phyloP scores from a whole-genome alignment of 64 coral and sea anemone species.

The Cladopsammia gracilis region DNA sequence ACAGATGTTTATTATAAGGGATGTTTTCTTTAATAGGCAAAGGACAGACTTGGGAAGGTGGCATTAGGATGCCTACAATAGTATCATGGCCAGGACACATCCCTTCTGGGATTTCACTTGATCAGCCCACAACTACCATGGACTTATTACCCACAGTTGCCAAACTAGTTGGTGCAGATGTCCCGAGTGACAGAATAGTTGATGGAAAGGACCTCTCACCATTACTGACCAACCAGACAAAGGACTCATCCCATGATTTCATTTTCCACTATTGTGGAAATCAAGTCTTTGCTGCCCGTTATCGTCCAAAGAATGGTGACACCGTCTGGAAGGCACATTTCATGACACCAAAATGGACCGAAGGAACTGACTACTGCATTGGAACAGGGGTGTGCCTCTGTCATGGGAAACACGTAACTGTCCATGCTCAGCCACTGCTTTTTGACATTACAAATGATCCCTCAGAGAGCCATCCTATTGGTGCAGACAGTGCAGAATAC shows the following conservation, averaged over 20 bases:
- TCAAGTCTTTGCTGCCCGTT: constrained; percentile 56
- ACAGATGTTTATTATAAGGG: background rate
- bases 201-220: constrained; percentile 65
- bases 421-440: constrained; percentile 46
- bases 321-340: constrained; percentile 65
- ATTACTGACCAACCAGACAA: constrained; percentile 29
- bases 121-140: constrained; percentile 46
- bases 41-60: constrained; percentile 78
- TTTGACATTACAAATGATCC: constrained; percentile 65
- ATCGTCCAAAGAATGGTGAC: constrained; percentile 18
- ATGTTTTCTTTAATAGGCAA: constrained; percentile 20
- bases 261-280: constrained; percentile 82
- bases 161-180: constrained; percentile 6
- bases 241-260: constrained; percentile 55
- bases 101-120: constrained; percentile 44
- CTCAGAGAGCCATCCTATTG: constrained; percentile 26
- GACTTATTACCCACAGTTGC: constrained; percentile 71
- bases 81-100: constrained; percentile 71
- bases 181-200: constrained; percentile 57
- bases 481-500: background rate
- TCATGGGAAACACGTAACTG: background rate
- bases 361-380: constrained; percentile 47
- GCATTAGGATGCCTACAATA: constrained; percentile 61
- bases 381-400: constrained; percentile 1
- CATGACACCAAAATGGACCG: constrained; percentile 46